phyloP scores from a whole-genome alignment of 2,888 invertebrate genomes.

The Spisula solida region DNA sequence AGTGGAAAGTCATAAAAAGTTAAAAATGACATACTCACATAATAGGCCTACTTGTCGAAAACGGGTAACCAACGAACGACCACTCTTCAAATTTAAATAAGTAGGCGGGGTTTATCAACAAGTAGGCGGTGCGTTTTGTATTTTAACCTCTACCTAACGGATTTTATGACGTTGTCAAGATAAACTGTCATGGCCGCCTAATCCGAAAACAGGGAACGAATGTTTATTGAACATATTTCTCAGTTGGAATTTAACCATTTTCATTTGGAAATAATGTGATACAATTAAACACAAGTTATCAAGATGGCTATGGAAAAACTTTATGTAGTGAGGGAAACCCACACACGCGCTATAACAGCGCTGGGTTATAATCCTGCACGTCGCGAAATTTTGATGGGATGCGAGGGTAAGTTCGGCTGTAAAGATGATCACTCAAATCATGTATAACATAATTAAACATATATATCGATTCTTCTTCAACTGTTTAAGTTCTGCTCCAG shows the following conservation, averaged over 20 bases:
- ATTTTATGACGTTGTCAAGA: slow-evolving; percentile 76
- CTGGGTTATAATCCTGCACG: slow-evolving; percentile 85
- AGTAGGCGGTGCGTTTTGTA: neutral
- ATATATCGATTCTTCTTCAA: too few species aligned
- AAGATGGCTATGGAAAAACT: slow-evolving; percentile 87
- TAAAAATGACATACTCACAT: too few species aligned
- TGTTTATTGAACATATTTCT: neutral
- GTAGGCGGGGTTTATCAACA: neutral
- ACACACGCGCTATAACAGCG: slow-evolving; percentile 85
- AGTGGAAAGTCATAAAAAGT: too few species aligned
- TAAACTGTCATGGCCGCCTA: slow-evolving; percentile 80
- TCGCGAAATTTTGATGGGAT: slow-evolving; percentile 86
- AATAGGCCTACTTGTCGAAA: too few species aligned
- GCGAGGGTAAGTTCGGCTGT: slow-evolving; percentile 86
- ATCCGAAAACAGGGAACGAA: neutral
- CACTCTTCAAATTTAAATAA: too few species aligned
- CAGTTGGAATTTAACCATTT: neutral
- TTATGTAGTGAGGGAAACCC: slow-evolving; percentile 84
- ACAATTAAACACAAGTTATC: neutral
- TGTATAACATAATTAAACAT: too few species aligned
- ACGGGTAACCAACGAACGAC: neutral
- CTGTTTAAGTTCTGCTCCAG: too few species aligned
- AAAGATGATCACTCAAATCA: neutral
- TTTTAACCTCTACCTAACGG: neutral
- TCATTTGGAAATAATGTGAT: neutral